Evolutionary conservation across 2,888 invertebrate genomes (phyloP).

Genomic region (Pantelozetes paolii): DNA sequence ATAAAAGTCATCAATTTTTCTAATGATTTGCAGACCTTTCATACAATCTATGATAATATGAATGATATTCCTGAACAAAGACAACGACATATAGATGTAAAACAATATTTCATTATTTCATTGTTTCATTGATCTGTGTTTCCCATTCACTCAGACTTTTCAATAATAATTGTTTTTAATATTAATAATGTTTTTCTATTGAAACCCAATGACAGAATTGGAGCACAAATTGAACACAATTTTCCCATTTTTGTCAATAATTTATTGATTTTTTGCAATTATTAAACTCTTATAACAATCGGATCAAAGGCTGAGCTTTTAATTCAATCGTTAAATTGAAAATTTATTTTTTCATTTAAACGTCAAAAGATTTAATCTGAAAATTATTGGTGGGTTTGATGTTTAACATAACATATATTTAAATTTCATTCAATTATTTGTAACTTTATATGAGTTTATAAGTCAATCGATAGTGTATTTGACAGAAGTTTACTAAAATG

Average conservation of each 20-base stretch:
- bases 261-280: not conserved
- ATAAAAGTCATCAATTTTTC: constrained; percentile 29
- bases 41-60: not conserved
- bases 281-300: not conserved
- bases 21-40: constrained; percentile 15
- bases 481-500: not conserved
- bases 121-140: not conserved
- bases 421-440: not conserved
- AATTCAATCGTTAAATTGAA: not conserved
- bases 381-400: not conserved
- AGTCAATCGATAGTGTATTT: not conserved
- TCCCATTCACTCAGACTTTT: not conserved
- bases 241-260: not conserved
- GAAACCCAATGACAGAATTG: not conserved
- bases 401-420: not conserved
- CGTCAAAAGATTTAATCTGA: not conserved
- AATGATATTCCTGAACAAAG: not conserved
- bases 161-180: not conserved
- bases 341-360: not conserved
- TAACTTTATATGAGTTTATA: not conserved
- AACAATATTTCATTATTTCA: not conserved
- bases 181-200: not conserved
- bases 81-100: not conserved
- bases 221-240: too few relatives aligned
- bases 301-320: not conserved